Evolutionary conservation across 2,888 invertebrate genomes (phyloP).

Genomic region (Cataglyphis rosenhaueri): DNA sequence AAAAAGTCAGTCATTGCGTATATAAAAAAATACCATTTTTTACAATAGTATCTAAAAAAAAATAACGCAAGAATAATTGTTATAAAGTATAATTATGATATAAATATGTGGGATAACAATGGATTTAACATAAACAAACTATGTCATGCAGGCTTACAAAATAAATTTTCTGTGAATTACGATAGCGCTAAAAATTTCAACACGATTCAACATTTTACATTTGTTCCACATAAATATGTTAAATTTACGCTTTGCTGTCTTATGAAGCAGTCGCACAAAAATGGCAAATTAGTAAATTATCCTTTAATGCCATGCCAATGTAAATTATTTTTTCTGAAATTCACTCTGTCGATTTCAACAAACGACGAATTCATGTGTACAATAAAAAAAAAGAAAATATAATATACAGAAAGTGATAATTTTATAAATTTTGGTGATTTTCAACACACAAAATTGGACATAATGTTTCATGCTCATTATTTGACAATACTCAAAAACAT

Average conservation of each 20-base stretch:
- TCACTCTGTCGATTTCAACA: slow-evolving; percentile 36
- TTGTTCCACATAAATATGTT: slow-evolving; percentile 21
- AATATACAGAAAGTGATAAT: neutral
- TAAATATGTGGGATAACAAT: slow-evolving; percentile 31
- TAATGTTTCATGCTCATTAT: slow-evolving; percentile 38
- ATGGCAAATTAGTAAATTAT: slow-evolving; percentile 21
- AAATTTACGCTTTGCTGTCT: slow-evolving; percentile 46
- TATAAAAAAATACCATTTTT: slow-evolving; percentile 28
- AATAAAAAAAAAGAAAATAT: slow-evolving; percentile 7
- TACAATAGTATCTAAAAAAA: slow-evolving; percentile 20
- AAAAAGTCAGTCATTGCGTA: slow-evolving; percentile 33
- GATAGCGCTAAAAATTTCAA: slow-evolving; percentile 25
- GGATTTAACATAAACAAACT: slow-evolving; percentile 40
- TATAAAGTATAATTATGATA: slow-evolving; percentile 14
- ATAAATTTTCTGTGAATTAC: slow-evolving; percentile 14
- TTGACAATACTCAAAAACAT: slow-evolving; percentile 13
- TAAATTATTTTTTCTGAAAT: slow-evolving; percentile 3
- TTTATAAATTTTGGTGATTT: slow-evolving; percentile 8
- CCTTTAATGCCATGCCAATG: neutral
- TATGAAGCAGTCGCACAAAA: slow-evolving; percentile 28
- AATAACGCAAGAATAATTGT: slow-evolving; percentile 3
- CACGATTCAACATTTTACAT: slow-evolving; percentile 16
- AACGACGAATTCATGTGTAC: slow-evolving; percentile 16
- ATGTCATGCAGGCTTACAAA: slow-evolving; percentile 33
- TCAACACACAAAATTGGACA: slow-evolving; percentile 15